Percentiles rank a stretch among this genome's conserved stretches.
Conservation (phyloP, 2,888 invertebrate species). For the Dryococelus australis region DNA sequence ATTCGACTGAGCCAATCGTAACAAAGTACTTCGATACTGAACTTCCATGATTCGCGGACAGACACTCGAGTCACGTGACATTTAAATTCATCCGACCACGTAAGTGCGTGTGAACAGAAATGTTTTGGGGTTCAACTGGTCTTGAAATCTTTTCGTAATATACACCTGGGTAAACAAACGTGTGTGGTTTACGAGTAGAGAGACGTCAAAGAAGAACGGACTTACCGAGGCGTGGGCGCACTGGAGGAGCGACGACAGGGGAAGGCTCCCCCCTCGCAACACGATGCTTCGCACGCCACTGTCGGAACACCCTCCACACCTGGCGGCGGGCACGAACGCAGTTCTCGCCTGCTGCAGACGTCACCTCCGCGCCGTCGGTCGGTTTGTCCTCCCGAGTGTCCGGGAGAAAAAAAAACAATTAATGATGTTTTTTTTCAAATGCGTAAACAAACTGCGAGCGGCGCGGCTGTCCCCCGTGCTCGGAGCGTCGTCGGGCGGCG, state of each 20-base stretch:
- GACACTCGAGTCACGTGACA: no score
- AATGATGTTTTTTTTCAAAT: not conserved
- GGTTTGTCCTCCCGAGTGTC: not conserved
- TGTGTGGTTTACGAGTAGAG: no score
- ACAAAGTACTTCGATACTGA: no score
- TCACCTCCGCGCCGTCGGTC: not conserved
- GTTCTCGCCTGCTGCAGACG: not conserved
- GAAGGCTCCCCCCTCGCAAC: not conserved
- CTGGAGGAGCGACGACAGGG: not conserved
- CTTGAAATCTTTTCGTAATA: no score
- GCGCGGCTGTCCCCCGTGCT: not conserved
- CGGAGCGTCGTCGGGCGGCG: not conserved
- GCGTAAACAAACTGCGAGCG: not conserved
- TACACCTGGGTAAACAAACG: no score
- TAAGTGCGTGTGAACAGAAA: no score
- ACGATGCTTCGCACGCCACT: not conserved
- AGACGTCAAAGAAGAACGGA: not conserved
- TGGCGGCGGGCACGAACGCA: no score
- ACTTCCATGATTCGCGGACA: no score
- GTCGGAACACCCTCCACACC: not conserved
- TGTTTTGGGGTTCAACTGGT: no score
- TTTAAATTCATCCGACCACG: no score
- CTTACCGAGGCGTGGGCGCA: not conserved
- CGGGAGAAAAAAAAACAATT: not conserved
- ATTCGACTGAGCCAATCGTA: no score